Percentiles rank a stretch among this genome's conserved stretches.
Evolutionary conservation across 2,797 vertebrate species (phyloP).

Genomic region (Mus minutoides): DNA sequence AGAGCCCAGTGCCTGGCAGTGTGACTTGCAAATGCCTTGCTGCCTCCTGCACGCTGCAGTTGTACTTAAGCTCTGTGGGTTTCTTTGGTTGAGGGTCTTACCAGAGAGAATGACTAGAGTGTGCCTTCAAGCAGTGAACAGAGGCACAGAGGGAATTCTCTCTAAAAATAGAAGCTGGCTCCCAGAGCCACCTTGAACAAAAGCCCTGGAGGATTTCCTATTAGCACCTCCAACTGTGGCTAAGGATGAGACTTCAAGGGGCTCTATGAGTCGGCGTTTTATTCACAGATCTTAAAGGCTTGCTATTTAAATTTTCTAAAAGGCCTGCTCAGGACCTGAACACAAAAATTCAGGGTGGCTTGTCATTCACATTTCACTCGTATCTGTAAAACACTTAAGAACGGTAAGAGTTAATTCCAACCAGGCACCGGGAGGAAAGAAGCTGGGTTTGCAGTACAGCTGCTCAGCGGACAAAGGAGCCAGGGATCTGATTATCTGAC

Average conservation of each 20-base stretch:
- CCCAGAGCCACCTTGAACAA: slow-evolving; percentile 21
- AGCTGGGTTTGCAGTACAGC: neutral
- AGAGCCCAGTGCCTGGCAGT: slow-evolving; percentile 14
- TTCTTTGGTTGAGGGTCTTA: slow-evolving; percentile 50
- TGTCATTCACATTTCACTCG: neutral
- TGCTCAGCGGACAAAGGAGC: slow-evolving; percentile 9
- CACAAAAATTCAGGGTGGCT: neutral
- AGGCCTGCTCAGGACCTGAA: neutral
- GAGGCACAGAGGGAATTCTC: slow-evolving; percentile 35
- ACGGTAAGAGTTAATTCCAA: neutral
- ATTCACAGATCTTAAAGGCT: slow-evolving; percentile 17
- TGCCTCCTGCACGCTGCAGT: slow-evolving; percentile 22
- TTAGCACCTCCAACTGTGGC: slow-evolving; percentile 8
- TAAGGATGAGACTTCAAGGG: slow-evolving; percentile 1
- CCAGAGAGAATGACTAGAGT: slow-evolving; percentile 55
- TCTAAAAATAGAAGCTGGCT: slow-evolving; percentile 61
- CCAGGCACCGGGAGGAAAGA: neutral
- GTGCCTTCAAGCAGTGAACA: slow-evolving; percentile 46
- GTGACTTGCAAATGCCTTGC: neutral
- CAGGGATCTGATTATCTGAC: slow-evolving; percentile 10
- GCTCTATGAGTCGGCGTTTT: slow-evolving; percentile 4
- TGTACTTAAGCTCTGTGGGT: slow-evolving; percentile 32
- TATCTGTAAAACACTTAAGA: slow-evolving; percentile 2
- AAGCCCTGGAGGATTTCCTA: slow-evolving; percentile 31
- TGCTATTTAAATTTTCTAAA: slow-evolving; percentile 30